A percentile compares a stretch with the other conserved stretches of the same genome.
Conservation (phyloP, 2,888 invertebrate genomes). For the Hoplodrina ambigua region DNA sequence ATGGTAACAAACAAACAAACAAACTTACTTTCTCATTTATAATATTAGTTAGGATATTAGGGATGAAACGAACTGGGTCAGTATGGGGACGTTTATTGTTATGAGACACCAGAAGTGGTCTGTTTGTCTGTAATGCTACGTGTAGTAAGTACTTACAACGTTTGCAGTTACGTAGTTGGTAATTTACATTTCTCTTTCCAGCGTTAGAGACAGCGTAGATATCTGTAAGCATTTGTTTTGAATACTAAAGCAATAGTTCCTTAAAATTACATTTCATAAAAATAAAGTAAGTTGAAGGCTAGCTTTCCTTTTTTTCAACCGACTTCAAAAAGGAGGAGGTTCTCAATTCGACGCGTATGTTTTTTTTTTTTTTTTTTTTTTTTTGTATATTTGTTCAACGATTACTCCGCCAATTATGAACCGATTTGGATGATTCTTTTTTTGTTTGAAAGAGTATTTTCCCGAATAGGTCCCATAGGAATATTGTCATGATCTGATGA, state of each 20-base stretch:
- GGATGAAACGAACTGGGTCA: constrained; percentile 50
- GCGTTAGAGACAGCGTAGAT: not conserved
- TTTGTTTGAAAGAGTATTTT: too few species aligned
- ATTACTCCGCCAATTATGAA: too few species aligned
- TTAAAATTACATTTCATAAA: not conserved
- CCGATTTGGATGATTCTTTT: too few species aligned
- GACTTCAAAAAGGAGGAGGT: too few species aligned
- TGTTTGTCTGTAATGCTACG: constrained; percentile 39
- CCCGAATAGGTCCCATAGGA: too few species aligned
- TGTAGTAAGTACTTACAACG: constrained; percentile 47
- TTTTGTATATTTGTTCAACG: too few species aligned
- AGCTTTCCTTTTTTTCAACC: not conserved
- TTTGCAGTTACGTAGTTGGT: constrained; percentile 16
- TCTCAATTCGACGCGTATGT: too few species aligned
- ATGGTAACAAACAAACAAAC: too few species aligned
- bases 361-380: too few species aligned
- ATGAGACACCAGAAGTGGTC: constrained; percentile 30
- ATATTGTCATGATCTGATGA: too few species aligned
- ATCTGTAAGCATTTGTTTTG: not conserved
- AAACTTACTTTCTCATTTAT: too few species aligned
- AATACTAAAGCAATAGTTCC: not conserved
- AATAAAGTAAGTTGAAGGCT: not conserved
- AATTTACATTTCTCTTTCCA: constrained; percentile 22
- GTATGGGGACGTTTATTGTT: constrained; percentile 52
- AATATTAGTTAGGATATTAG: too few species aligned